Percentiles rank a stretch among this genome's conserved stretches.
phyloP scores from a whole-genome alignment of 1,140 invertebrate genomes.

The Drosophila aff. region DNA sequence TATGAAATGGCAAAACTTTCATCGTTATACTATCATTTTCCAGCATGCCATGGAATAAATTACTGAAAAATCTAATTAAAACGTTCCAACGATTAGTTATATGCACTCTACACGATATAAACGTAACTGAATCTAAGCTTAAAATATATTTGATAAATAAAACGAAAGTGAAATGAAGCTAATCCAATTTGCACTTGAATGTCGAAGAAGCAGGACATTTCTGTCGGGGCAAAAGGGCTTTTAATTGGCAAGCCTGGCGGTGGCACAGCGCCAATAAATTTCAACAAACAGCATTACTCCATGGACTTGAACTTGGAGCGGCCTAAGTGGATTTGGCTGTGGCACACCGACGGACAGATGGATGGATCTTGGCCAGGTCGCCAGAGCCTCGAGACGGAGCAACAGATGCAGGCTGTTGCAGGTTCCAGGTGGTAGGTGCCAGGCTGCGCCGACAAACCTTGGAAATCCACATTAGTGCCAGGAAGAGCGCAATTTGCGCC shows the following conservation, averaged over 20 bases:
- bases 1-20: background rate
- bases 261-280: conserved; percentile 29
- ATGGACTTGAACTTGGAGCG: conserved; percentile 35
- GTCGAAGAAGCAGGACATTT: conserved; percentile 12
- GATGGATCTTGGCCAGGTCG: conserved; percentile 32
- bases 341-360: conserved; percentile 3
- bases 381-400: conserved; percentile 6
- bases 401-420: conserved; percentile 29
- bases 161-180: no score
- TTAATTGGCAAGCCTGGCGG: background rate
- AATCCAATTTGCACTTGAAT: background rate
- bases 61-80: background rate
- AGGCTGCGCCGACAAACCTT: conserved; percentile 22
- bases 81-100: no score
- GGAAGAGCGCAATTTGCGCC: conserved; percentile 69
- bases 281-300: conserved; percentile 34
- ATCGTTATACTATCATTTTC: background rate
- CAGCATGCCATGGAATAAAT: background rate
- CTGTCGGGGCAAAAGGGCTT: background rate
- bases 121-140: no score
- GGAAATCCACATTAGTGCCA: conserved; percentile 66
- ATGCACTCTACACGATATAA: no score
- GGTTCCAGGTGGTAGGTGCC: background rate
- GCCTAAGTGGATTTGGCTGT: conserved; percentile 40
- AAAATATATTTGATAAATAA: no score